Evolutionary conservation across 2,888 invertebrate species (phyloP).

Genomic region (Nomada ferruginata): DNA sequence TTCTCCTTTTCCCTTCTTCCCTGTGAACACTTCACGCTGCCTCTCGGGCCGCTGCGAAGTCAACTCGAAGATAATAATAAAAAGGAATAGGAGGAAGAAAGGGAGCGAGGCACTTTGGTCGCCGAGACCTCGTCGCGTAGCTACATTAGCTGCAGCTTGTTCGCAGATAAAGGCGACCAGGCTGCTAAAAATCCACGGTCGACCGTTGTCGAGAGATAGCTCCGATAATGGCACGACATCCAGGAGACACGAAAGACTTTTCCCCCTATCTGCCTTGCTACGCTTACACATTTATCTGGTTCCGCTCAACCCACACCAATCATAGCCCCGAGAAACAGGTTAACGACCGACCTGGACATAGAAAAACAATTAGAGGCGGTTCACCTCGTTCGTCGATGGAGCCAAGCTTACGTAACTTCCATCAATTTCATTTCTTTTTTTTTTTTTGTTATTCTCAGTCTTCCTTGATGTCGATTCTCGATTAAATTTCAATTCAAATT

Average conservation of each 20-base stretch:
- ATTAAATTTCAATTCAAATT: not conserved
- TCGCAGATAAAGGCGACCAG: slow-evolving; percentile 75
- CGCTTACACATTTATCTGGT: slow-evolving; percentile 55
- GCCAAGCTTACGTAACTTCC: slow-evolving; percentile 22
- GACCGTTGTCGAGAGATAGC: slow-evolving; percentile 76
- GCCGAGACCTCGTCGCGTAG: slow-evolving; percentile 70
- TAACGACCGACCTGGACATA: slow-evolving; percentile 45
- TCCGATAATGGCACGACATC: slow-evolving; percentile 77
- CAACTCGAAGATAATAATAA: slow-evolving; percentile 51
- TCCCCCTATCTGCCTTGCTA: slow-evolving; percentile 68
- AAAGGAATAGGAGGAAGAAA: slow-evolving; percentile 35
- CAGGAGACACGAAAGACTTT: slow-evolving; percentile 72
- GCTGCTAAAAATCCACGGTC: slow-evolving; percentile 76
- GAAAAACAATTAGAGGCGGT: slow-evolving; percentile 55
- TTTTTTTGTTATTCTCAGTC: not conserved
- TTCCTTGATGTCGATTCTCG: not conserved
- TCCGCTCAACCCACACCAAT: slow-evolving; percentile 53
- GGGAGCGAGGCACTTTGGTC: slow-evolving; percentile 41
- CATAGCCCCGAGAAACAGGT: slow-evolving; percentile 54
- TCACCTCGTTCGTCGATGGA: slow-evolving; percentile 5
- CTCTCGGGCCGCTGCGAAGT: slow-evolving; percentile 46
- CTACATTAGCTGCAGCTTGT: slow-evolving; percentile 80
- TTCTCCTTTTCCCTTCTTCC: slow-evolving; percentile 10
- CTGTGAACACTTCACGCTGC: slow-evolving; percentile 34
- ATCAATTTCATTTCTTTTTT: not conserved